A percentile compares a stretch with the other conserved stretches of the same genome.
phyloP scores from a whole-genome alignment of 92 coral and sea anemone genomes.

The Blastomussa wellsi region DNA sequence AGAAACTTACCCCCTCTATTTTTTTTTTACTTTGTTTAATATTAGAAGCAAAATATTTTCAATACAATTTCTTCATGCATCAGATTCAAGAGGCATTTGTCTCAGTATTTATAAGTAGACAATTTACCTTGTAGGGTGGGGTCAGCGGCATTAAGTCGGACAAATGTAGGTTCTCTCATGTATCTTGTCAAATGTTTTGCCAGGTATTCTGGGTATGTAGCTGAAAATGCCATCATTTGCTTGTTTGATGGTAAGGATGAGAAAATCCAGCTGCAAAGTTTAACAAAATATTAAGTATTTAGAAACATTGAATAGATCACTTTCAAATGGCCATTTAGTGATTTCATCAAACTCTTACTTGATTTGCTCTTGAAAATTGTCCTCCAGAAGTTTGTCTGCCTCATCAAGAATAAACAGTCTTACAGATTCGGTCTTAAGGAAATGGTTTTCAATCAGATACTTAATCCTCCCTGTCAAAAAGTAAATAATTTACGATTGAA shows the following conservation, averaged over 20 bases:
- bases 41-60: no score
- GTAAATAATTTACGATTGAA: no score
- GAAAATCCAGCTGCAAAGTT: conserved; percentile 80
- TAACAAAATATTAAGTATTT: background rate
- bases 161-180: conserved; percentile 99
- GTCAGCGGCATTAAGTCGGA: conserved; percentile 89
- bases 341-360: conserved; percentile 56
- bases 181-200: conserved; percentile 86
- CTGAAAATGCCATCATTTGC: conserved; percentile 97
- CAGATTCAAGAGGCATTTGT: no score
- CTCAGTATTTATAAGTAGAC: no score
- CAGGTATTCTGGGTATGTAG: conserved; percentile 97
- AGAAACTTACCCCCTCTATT: no score
- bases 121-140: conserved; percentile 86
- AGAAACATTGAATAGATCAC: no score
- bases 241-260: conserved; percentile 90
- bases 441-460: conserved; percentile 81
- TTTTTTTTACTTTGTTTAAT: no score
- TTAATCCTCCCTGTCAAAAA: conserved; percentile 98
- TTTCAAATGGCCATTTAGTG: no score
- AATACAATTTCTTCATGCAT: no score
- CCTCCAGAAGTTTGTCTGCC: conserved; percentile 96
- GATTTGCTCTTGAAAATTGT: conserved; percentile 88
- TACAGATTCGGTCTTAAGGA: conserved; percentile 80
- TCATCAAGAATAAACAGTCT: conserved; percentile 95